Base-by-base conservation (phyloP, 1,140 invertebrate species). In the Drosophila nasuta region DNA sequence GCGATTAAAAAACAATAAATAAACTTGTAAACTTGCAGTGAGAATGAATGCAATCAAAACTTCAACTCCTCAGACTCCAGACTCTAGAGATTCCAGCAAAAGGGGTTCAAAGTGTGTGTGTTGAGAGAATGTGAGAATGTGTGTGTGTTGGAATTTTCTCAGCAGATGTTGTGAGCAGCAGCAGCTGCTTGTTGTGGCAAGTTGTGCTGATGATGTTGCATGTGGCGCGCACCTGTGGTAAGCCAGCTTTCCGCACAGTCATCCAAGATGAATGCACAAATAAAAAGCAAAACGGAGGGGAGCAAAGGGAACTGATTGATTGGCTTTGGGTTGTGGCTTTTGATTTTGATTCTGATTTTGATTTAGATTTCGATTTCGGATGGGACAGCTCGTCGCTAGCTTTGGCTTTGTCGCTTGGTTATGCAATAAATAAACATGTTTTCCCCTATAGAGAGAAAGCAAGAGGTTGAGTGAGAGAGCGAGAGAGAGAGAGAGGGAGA, bases 351-450 rank as follows among this genome's bases (percentile, higher is more conserved):
- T 43, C 3, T 0, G 41, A n/a, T 11, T 43, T 3, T 5, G 41
- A 43, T 11, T 13, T n/a, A 13, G n/a, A 43, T 43, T 38, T 17
- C 30, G n/a, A n/a, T 25, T 25, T 25, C 20, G 11, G 41, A 48
- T 10, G 28, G 33, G 35, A 28, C 59, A 49, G 33, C 13, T 25
- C 20, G 15, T 56, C 25, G 28, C 8, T 15, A 11, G 13, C 15
- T 58, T 20, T 25, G 1, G 20, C 52, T 13, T 52, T 41, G 35
- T 8, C 28, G 60, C 41, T 35, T 28, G 59, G 58, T 70, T 75
- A 75, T 64, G 73, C 73, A 75, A 75, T 71, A 75, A 75, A 75
- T 75, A 75, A 72, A 59, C 52, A 72, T 59, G 67, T 72, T 15
- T 15, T 51, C 13, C 20, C 20, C 4, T 3, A 25, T 3, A 25